A percentile compares a stretch with the other conserved stretches of the same genome.
Conservation (phyloP, 1,140 invertebrate genomes). For the Vanessa tameamea region DNA sequence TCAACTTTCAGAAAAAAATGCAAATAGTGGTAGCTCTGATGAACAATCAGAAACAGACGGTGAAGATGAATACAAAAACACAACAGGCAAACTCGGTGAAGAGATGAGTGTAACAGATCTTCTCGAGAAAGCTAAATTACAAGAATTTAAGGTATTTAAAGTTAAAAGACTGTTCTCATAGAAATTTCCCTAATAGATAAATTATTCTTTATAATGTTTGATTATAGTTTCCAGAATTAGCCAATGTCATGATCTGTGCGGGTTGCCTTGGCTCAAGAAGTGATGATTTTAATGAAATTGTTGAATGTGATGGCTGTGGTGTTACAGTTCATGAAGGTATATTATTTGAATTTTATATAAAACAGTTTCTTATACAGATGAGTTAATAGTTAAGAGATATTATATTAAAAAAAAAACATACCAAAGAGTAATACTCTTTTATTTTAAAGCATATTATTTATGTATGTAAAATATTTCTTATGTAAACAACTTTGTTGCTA, state of each 20-base stretch:
- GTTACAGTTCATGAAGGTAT: slow-evolving; percentile 96
- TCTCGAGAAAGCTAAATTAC: slow-evolving; percentile 70
- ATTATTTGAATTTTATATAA: no score
- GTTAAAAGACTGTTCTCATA: not conserved
- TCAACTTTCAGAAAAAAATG: slow-evolving; percentile 63
- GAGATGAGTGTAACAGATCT: slow-evolving; percentile 70
- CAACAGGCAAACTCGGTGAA: slow-evolving; percentile 62
- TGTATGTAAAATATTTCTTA: no score
- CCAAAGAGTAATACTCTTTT: no score
- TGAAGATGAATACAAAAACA: slow-evolving; percentile 77
- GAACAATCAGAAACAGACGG: slow-evolving; percentile 79
- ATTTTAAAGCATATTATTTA: no score
- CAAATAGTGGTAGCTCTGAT: slow-evolving; percentile 80
- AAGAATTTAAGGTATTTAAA: slow-evolving; percentile 72
- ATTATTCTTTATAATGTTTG: not conserved
- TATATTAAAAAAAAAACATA: no score
- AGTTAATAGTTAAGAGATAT: no score
- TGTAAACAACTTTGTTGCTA: no score
- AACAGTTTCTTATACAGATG: no score
- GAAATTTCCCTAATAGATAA: not conserved
- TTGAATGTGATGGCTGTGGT: slow-evolving; percentile 97
- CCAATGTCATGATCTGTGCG: slow-evolving; percentile 90
- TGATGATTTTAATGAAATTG: slow-evolving; percentile 96
- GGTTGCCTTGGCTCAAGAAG: slow-evolving; percentile 96
- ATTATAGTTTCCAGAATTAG: slow-evolving; percentile 70